Percentiles rank a stretch among this genome's conserved stretches.
Evolutionary conservation across 2,797 vertebrate genomes (phyloP).

Genomic region (Mastacembelus armatus): DNA sequence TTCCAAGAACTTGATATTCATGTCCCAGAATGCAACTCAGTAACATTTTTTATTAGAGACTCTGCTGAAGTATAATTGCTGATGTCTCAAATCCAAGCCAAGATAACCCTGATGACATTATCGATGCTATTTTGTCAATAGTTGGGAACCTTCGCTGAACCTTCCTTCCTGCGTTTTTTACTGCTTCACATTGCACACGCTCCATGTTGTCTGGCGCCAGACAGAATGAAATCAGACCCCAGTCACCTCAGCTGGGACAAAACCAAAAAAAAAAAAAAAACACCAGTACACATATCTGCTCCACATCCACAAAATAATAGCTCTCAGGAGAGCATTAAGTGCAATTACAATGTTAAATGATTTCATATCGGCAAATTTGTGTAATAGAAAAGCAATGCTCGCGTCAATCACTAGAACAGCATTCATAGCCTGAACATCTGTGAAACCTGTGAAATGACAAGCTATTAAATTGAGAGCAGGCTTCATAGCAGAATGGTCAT

Average conservation of each 20-base stretch:
- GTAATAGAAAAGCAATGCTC: constrained; percentile 51
- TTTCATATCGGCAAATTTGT: constrained; percentile 67
- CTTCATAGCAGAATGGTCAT: constrained; percentile 53
- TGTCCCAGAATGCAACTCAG: not conserved
- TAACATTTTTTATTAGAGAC: not conserved
- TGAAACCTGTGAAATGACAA: constrained; percentile 57
- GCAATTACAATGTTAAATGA: constrained; percentile 62
- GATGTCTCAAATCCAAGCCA: not conserved
- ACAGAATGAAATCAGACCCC: constrained; percentile 47
- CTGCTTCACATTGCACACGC: constrained; percentile 30
- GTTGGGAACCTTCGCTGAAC: constrained; percentile 25
- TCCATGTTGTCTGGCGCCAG: constrained; percentile 49
- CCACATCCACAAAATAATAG: constrained; percentile 22
- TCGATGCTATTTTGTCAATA: not conserved
- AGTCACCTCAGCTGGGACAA: constrained; percentile 32
- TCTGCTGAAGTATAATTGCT: too few relatives aligned
- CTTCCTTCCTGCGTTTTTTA: constrained; percentile 43
- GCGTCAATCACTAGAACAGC: constrained; percentile 39
- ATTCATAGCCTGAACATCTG: constrained; percentile 43
- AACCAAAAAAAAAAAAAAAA: not conserved
- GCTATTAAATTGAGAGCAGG: constrained; percentile 43
- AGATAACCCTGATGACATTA: not conserved
- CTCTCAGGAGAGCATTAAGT: constrained; percentile 38
- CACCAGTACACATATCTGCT: constrained; percentile 3
- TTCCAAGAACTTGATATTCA: not conserved